Percentiles rank a stretch among this genome's conserved stretches.
Conservation (phyloP, 2,797 vertebrate species). For the Anguilla obscura region DNA sequence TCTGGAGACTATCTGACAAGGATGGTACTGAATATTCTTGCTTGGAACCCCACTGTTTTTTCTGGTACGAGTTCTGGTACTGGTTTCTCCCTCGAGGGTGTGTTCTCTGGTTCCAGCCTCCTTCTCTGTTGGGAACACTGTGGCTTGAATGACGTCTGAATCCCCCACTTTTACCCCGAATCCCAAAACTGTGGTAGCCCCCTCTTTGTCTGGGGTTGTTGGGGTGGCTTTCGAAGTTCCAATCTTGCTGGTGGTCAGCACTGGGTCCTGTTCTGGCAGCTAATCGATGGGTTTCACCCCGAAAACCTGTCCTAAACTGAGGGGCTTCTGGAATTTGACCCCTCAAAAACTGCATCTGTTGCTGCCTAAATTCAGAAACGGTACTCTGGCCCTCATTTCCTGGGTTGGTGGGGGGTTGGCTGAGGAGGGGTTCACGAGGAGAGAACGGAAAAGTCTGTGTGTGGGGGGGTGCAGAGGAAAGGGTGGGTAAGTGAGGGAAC, state of each 20-base stretch:
- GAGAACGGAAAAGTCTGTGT: constrained; percentile 33
- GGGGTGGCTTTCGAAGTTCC: constrained; percentile 51
- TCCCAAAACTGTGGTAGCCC: constrained; percentile 46
- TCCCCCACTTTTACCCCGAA: constrained; percentile 35
- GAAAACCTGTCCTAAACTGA: constrained; percentile 47
- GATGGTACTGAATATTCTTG: constrained; percentile 32
- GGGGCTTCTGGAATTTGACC: constrained; percentile 67
- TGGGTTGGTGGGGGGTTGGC: constrained; percentile 33
- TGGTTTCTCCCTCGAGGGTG: constrained; percentile 37
- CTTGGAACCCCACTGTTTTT: constrained; percentile 40
- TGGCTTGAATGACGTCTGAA: constrained; percentile 31
- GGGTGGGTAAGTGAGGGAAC: constrained; percentile 34
- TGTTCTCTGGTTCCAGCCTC: constrained; percentile 45
- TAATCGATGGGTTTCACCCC: constrained; percentile 21
- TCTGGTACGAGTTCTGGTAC: constrained; percentile 42
- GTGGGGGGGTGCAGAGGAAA: constrained; percentile 32
- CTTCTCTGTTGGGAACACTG: constrained; percentile 32
- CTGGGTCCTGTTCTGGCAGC: constrained; percentile 1
- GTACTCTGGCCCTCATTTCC: constrained; percentile 47
- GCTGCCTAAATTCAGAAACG: constrained; percentile 56
- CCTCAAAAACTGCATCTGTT: constrained; percentile 73
- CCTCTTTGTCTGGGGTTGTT: constrained; percentile 49
- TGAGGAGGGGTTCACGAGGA: constrained; percentile 43
- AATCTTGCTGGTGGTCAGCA: constrained; percentile 46
- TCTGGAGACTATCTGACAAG: constrained; percentile 56